These are phyloP conservation scores for Muscicapa adusta DNA, from an alignment of 2,113 vertebrate species.

Conservation along the genomic window DNA sequence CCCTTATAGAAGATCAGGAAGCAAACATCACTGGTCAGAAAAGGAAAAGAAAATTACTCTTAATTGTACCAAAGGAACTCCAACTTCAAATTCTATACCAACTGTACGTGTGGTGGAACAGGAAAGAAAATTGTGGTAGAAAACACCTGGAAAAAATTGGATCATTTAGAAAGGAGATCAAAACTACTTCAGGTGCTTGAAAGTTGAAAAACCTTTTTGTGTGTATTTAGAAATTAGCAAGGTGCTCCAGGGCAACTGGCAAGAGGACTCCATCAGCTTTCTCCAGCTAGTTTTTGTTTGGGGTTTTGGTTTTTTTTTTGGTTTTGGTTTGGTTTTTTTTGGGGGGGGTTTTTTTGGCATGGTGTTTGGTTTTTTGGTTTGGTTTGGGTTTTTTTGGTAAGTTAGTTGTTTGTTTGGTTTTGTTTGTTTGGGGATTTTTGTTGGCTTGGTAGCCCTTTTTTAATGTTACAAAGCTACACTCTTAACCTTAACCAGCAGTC, in stretches of 20 bases:
- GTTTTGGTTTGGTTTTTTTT: fast-evolving
- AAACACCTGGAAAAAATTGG: neutral
- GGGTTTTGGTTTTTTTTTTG: too few species aligned
- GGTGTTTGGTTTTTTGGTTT: too few species aligned
- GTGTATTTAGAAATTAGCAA: neutral
- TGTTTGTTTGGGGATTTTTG: neutral
- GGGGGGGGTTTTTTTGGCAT: too few species aligned
- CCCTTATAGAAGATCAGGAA: neutral
- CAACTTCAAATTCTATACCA: neutral
- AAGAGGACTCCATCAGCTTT: neutral
- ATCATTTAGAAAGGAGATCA: neutral
- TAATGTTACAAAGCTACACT: neutral
- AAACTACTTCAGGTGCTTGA: neutral
- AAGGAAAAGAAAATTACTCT: neutral
- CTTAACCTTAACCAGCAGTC: neutral
- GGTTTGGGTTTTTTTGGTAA: neutral
- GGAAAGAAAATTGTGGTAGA: neutral
- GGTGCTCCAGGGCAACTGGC: neutral
- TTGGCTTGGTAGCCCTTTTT: neutral
- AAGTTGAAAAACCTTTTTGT: neutral
- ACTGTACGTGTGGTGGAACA: neutral
- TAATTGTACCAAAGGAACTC: neutral
- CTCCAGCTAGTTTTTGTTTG: neutral
- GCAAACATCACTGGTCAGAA: neutral
- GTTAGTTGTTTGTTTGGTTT: neutral